Conservation (phyloP, 2,888 invertebrate species). For the Aphidoletes aphidimyza region DNA sequence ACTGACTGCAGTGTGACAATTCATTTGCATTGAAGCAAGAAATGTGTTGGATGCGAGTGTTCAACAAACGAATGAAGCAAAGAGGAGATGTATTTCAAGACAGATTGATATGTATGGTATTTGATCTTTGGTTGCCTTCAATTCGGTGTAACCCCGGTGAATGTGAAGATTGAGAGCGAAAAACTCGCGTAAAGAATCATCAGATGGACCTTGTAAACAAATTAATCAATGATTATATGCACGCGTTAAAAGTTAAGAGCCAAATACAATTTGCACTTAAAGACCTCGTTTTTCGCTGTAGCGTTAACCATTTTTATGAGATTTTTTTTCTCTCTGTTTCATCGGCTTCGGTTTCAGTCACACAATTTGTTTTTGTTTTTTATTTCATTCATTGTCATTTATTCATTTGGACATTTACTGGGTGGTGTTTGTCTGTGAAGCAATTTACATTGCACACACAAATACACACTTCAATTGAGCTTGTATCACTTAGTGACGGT, state of each 20-base stretch:
- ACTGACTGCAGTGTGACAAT: conserved; percentile 15
- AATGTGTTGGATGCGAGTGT: not conserved
- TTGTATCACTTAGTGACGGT: not conserved
- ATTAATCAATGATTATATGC: conserved; percentile 24
- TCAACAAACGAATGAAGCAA: not conserved
- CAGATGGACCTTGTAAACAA: conserved; percentile 19
- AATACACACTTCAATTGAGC: no score
- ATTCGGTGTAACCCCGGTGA: no score
- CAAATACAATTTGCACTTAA: conserved; percentile 20
- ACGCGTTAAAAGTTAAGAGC: not conserved
- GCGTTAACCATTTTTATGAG: not conserved
- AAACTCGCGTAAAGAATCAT: not conserved
- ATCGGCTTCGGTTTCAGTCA: no score
- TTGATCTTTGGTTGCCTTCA: no score
- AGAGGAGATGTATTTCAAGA: not conserved
- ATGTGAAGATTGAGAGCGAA: no score
- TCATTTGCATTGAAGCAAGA: conserved; percentile 3
- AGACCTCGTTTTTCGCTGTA: no score
- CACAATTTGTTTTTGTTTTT: no score
- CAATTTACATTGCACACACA: no score
- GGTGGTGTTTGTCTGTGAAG: no score
- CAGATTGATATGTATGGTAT: conserved; percentile 26
- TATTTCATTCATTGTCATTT: no score
- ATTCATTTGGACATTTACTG: no score
- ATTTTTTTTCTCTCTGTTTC: no score